Evolutionary conservation across 2,113 vertebrate species (phyloP).

Genomic region (Rallus limicola): DNA sequence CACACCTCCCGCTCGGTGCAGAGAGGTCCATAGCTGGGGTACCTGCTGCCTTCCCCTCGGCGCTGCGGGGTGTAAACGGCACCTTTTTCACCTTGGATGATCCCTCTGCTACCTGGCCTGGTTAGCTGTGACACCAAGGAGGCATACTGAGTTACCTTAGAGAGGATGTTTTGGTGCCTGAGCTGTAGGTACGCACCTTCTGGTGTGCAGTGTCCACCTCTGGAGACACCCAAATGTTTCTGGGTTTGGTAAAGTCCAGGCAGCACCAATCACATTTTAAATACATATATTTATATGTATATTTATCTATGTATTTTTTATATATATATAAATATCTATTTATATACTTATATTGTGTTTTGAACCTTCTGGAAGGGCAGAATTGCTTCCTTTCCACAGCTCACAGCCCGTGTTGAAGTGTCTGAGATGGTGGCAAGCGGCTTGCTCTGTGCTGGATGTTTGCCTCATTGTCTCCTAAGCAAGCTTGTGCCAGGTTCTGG

Average conservation of each 20-base stretch:
- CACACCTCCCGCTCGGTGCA: neutral
- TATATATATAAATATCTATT: too few relatives aligned
- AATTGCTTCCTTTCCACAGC: neutral
- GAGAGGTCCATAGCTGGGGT: neutral
- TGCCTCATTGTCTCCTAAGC: too few relatives aligned
- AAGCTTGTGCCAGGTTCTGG: rapidly evolving
- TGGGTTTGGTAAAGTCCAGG: neutral
- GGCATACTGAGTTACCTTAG: neutral
- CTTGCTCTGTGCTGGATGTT: neutral
- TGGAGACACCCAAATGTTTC: neutral
- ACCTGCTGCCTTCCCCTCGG: too few relatives aligned
- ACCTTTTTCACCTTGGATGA: neutral
- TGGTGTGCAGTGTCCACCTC: too few relatives aligned
- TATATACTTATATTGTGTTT: neutral
- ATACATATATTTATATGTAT: too few relatives aligned
- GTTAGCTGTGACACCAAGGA: neutral
- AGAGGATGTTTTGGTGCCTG: neutral
- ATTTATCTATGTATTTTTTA: too few relatives aligned
- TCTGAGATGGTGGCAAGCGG: neutral
- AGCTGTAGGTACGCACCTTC: neutral
- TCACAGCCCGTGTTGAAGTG: neutral
- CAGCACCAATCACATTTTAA: neutral
- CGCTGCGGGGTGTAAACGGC: rapidly evolving
- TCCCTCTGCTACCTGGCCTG: neutral
- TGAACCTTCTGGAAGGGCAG: neutral